Evolutionary conservation across 2,888 invertebrate genomes (phyloP), one percentile per base, ranked within the genome.

Genomic region (Hipparchia sbordonii): DNA sequence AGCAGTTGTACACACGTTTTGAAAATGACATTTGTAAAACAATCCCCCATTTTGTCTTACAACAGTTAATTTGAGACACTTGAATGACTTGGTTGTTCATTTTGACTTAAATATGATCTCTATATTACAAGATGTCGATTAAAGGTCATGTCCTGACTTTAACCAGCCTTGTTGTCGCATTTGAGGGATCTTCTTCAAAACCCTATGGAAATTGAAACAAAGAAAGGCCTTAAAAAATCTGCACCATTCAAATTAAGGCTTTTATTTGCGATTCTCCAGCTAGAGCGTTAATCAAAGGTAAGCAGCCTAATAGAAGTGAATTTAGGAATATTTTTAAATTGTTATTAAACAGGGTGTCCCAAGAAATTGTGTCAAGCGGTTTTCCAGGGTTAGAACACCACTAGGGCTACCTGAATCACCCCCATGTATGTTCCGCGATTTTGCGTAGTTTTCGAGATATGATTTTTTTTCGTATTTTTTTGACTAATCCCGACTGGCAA

Each of bases 21-120:
- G 52, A 52, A 10, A 52, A 52, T 52, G 52, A 52, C 52, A 12
- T 52, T 52, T 52, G 52, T 52, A 52, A 52, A 52, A 52, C 52
- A 52, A 52, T 52, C 52, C 52, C 52, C 52, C 52, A 52, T 52
- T 52, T 52, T 52, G 52, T 52, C 52, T 52, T 52, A 52, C 52
- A 52, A 52, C 52, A 52, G 52, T 52, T 52, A 52, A 52, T 52
- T 52, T 52, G 52, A 52, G 52, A 52, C 52, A 52, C 52, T 52
- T 52, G 52, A 52, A 52, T 52, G 52, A 52, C 52, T 52, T 52
- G 12, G 4, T 52, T 12, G 12, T 12, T 5, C 12, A 4, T 52
- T 12, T 10, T 52, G 52, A 10, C n/a, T n/a, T n/a, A n/a, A n/a
- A n/a, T n/a, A n/a, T n/a, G n/a, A n/a, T n/a, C n/a, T n/a, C n/a